These are phyloP conservation scores for Fissipunctia ypsillon DNA, from an alignment of 2,888 invertebrate genomes.

Conservation along the genomic window DNA sequence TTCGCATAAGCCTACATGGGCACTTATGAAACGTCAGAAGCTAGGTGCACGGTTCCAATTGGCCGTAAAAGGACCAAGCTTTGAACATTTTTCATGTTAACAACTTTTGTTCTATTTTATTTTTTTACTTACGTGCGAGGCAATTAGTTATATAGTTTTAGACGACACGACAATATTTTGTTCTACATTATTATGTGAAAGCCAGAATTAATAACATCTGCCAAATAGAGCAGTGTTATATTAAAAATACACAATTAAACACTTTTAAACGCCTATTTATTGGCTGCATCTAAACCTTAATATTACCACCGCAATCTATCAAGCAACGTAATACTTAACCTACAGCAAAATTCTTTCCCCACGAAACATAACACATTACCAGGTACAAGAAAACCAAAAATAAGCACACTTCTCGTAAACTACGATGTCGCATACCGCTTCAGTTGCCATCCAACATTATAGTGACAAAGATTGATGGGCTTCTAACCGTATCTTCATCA, in stretches of 20 bases:
- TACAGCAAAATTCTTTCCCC: conserved; percentile 15
- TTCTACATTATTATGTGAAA: not conserved
- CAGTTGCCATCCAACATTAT: conserved; percentile 65
- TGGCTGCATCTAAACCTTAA: not conserved
- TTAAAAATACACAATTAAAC: not conserved
- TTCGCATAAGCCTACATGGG: too few species aligned
- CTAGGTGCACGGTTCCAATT: too few species aligned
- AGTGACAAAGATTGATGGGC: conserved; percentile 77
- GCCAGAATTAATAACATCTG: not conserved
- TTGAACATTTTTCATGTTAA: not conserved
- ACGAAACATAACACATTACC: conserved; percentile 19
- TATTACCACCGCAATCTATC: not conserved
- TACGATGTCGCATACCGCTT: conserved; percentile 60
- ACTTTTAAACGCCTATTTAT: not conserved
- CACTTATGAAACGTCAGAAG: too few species aligned
- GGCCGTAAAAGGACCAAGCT: conserved; percentile 9
- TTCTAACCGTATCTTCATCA: conserved; percentile 83
- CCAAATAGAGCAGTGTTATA: not conserved
- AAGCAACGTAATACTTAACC: not conserved
- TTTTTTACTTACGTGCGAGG: not conserved
- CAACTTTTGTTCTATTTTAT: not conserved
- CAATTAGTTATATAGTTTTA: not conserved
- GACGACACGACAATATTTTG: not conserved
- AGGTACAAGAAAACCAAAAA: conserved; percentile 56
- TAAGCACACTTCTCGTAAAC: conserved; percentile 61